Conservation (phyloP, 2,888 invertebrate genomes). For the Troides aeacus region DNA sequence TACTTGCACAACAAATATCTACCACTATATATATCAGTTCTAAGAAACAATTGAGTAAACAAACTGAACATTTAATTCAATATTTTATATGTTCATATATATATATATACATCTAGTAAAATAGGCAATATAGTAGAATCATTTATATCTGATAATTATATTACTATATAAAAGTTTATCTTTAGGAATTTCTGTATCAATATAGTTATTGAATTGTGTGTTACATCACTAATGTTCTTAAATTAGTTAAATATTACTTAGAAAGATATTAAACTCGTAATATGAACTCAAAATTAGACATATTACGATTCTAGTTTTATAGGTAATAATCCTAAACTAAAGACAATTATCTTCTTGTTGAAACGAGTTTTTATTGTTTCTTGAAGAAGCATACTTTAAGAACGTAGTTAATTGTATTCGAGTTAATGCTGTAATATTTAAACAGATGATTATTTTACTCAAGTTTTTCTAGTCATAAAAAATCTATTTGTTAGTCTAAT, state of each 20-base stretch:
- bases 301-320: neutral
- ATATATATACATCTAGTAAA: neutral
- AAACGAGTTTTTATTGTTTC: neutral
- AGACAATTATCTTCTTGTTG: neutral
- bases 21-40: neutral
- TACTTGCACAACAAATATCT: neutral
- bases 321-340: neutral
- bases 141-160: neutral
- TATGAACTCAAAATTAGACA: neutral
- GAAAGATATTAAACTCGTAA: neutral
- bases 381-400: neutral
- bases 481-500: neutral
- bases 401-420: neutral
- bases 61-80: neutral
- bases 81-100: neutral
- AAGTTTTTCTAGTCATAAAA: neutral
- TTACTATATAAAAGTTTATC: neutral
- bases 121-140: neutral
- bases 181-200: neutral
- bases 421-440: neutral
- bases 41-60: neutral
- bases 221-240: neutral
- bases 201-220: neutral
- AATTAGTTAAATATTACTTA: neutral
- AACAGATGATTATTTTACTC: neutral